Evolutionary conservation across 2,888 invertebrate genomes (phyloP).

Genomic region (Norana najaformis): DNA sequence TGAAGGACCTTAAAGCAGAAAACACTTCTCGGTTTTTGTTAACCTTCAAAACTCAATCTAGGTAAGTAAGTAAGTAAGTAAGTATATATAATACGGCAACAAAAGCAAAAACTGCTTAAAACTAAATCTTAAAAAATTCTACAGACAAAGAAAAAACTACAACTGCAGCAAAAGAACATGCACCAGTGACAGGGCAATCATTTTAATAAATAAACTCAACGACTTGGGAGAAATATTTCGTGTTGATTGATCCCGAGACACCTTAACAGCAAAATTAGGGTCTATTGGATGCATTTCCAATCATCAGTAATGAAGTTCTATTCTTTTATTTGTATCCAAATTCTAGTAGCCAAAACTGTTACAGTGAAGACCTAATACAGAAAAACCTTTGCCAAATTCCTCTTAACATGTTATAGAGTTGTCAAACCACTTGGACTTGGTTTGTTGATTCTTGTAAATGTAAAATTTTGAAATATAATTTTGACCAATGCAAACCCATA

Average conservation of each 20-base stretch:
- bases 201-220: not conserved
- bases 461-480: not conserved
- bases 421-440: too few species aligned
- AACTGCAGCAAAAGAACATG: not conserved
- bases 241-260: not conserved
- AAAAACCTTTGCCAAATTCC: not conserved
- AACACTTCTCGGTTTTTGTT: not conserved
- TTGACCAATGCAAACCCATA: not conserved
- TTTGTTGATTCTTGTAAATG: too few species aligned
- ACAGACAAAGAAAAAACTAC: not conserved
- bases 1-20: not conserved
- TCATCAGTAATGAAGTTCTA: not conserved
- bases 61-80: too few species aligned
- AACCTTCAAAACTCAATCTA: not conserved
- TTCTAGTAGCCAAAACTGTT: not conserved
- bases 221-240: not conserved
- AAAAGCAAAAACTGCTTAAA: not conserved
- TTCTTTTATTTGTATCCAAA: too few species aligned
- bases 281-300: not conserved
- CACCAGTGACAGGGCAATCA: not conserved
- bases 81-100: too few species aligned
- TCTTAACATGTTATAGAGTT: not conserved
- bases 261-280: not conserved
- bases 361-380: not conserved
- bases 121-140: not conserved